A percentile compares a stretch with the other conserved stretches of the same genome.
Evolutionary conservation across 1,140 invertebrate genomes (phyloP).

Genomic region (Aphidius gifuensis): DNA sequence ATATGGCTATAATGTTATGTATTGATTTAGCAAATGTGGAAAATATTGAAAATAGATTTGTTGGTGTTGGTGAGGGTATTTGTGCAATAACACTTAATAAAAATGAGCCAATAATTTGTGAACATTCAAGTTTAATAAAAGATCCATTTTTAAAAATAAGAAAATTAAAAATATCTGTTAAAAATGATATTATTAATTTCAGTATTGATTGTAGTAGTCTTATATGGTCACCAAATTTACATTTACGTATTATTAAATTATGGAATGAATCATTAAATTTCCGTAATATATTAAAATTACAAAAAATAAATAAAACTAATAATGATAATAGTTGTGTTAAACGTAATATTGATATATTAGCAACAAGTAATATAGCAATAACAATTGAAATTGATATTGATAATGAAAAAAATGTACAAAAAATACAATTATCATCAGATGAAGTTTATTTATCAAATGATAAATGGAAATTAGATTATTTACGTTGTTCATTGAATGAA

Average conservation of each 20-base stretch:
- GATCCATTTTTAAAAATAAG: conserved; percentile 49
- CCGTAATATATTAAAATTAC: conserved; percentile 31
- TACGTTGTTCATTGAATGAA: conserved; percentile 64
- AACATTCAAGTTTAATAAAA: conserved; percentile 43
- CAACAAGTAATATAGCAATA: conserved; percentile 45
- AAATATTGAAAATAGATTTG: conserved; percentile 40
- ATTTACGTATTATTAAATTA: conserved; percentile 47
- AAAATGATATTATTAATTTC: conserved; percentile 39
- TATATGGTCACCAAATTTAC: conserved; percentile 52
- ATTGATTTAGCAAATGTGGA: conserved; percentile 58
- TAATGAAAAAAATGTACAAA: conserved; percentile 46
- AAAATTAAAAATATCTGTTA: conserved; percentile 50
- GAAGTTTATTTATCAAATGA: conserved; percentile 47
- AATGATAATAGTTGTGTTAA: conserved; percentile 9
- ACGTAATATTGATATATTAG: conserved; percentile 44
- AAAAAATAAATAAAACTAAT: conserved; percentile 17
- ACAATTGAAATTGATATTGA: conserved; percentile 47
- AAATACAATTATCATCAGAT: conserved; percentile 48
- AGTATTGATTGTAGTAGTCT: conserved; percentile 46
- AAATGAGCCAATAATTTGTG: conserved; percentile 47
- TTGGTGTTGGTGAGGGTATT: conserved; percentile 48
- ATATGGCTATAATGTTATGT: conserved; percentile 59
- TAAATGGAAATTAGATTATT: conserved; percentile 48
- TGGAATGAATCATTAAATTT: conserved; percentile 49
- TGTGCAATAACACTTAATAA: conserved; percentile 49